These are phyloP conservation scores for Drosophila robusta DNA, from an alignment of 2,888 invertebrate genomes.

Conservation along the genomic window DNA sequence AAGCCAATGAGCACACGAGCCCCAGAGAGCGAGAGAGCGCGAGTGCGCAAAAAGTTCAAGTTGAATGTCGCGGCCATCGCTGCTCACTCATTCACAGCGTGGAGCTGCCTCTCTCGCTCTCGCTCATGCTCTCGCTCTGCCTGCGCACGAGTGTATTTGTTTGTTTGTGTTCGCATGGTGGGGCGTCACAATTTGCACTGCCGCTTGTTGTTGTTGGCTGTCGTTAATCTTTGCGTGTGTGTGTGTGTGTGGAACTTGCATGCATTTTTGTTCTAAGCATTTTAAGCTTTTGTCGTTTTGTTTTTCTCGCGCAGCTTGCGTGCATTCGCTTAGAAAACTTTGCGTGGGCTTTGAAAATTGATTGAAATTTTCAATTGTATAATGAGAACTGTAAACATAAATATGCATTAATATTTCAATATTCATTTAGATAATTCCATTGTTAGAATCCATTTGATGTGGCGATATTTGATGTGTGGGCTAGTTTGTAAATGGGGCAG, in stretches of 20 bases:
- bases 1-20: constrained; percentile 41
- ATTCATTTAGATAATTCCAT: constrained; percentile 9
- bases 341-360: constrained; percentile 46
- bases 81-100: constrained; percentile 26
- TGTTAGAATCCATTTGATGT: not conserved
- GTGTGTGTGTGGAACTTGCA: constrained; percentile 33
- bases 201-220: constrained; percentile 38
- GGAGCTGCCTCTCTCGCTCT: constrained; percentile 17
- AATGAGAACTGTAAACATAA: constrained; percentile 35
- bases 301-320: constrained; percentile 32
- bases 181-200: constrained; percentile 67
- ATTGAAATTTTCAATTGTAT: constrained; percentile 50
- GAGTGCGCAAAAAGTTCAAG: constrained; percentile 80
- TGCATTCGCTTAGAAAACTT: constrained; percentile 42
- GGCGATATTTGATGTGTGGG: not conserved
- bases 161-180: constrained; percentile 37
- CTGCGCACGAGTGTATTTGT: constrained; percentile 8
- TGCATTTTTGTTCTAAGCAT: constrained; percentile 56
- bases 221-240: constrained; percentile 18
- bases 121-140: constrained; percentile 16
- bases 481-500: not conserved
- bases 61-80: constrained; percentile 73
- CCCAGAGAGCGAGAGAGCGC: constrained; percentile 26
- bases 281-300: constrained; percentile 50
- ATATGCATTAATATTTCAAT: constrained; percentile 27